Base-by-base conservation (phyloP, 2,113 vertebrate genomes). In the Rhea americana region DNA sequence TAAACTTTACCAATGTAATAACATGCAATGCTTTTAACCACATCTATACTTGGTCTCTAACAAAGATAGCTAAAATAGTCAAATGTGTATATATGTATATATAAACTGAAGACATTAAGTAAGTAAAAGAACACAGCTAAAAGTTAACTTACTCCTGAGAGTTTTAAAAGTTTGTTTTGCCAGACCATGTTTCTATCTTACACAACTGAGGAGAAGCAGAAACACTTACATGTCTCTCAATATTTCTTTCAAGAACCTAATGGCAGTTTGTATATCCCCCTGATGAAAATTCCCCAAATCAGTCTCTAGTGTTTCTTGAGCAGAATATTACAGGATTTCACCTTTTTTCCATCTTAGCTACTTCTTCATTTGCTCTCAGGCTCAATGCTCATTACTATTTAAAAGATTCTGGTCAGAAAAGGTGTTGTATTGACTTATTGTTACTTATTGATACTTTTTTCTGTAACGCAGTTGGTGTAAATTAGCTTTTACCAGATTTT, bases 181-280 rank as follows among this genome's bases (percentile, higher is more conserved):
- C 2, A 4, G 24, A 14, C 24, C 16, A 16, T 88, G 16, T 17
- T 51, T 81, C 35, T 85, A 55, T 88, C 26, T 55, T 73, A 7
- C 37, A 67, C 1, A 1, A 16, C 26, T 62, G 65, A 77, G 26
- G 59, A 2, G 1, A 85, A 70, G 41, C n/a, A 47, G 25, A 91
- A 5, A 17, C n/a, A 35, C 24, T 11, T 58, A 15, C 0, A 0
- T 35, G 59, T 30, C 32, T 86, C 32, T 50, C 30, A 66, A 66
- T 12, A 58, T 61, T 62, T 77, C 0, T 0, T 25, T 41, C 51
- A 45, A 32, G n/a, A 39, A 7, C 4, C 0, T 43, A n/a, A 53
- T 0, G 0, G 76, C n/a, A 19, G 9, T 79, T 82, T 94, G 8
- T n/a, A 9, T 28, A 4, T 65, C 18, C 39, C 35, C 19, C n/a